A percentile compares a stretch with the other conserved stretches of the same genome.
Conservation (phyloP, 2,113 vertebrate species). For the Melanerpes formicivorus region DNA sequence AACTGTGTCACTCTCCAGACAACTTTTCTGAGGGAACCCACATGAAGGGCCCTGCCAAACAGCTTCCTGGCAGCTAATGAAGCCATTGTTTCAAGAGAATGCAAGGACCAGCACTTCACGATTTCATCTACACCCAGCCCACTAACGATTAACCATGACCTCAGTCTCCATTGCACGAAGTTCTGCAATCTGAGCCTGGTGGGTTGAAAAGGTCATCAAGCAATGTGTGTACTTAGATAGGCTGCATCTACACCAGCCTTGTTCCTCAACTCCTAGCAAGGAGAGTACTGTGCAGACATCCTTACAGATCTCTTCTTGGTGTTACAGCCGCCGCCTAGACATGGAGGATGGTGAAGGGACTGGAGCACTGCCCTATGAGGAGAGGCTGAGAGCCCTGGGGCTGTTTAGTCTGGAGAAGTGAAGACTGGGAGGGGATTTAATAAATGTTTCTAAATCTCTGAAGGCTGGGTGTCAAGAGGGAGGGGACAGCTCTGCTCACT, state of each 20-base stretch:
- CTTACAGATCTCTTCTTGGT: not conserved
- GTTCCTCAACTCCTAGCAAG: not conserved
- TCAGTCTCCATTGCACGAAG: not conserved
- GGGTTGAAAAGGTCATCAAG: conserved; percentile 4
- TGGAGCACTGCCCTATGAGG: no score
- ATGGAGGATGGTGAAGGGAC: not conserved
- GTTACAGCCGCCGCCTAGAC: not conserved
- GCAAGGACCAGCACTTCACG: not conserved
- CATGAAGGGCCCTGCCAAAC: not conserved
- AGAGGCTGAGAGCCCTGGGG: no score
- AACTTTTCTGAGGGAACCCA: not conserved
- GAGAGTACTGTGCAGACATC: not conserved
- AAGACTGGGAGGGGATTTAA: no score
- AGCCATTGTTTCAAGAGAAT: conserved; percentile 40
- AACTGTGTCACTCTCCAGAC: not conserved
- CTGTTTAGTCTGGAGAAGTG: no score
- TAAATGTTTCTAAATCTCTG: no score
- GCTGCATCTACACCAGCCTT: not conserved
- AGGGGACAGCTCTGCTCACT: no score
- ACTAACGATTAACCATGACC: not conserved
- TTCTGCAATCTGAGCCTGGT: not conserved
- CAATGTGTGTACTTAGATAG: conserved; percentile 26
- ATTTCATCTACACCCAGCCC: conserved; percentile 6
- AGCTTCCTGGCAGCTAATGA: not conserved
- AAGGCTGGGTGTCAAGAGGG: no score